Percentiles rank a stretch among this genome's conserved stretches.
Conservation (phyloP, 2,888 invertebrate genomes). For the Mythimna albipuncta region DNA sequence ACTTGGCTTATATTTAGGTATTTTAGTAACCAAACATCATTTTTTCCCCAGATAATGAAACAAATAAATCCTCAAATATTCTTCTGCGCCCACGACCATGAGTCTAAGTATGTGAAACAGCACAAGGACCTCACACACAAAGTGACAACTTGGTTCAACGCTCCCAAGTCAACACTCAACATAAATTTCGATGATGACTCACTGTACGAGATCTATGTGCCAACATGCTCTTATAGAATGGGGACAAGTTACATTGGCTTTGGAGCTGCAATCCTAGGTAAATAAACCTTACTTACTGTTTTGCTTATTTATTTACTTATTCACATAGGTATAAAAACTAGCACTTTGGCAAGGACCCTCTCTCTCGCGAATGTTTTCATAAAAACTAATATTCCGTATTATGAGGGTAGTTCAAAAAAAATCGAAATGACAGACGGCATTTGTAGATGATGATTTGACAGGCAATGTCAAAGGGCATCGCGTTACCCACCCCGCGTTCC, state of each 20-base stretch:
- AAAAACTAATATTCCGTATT: no score
- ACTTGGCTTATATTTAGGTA: background rate
- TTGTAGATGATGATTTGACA: no score
- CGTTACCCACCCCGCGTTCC: no score
- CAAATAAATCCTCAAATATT: slow-evolving; percentile 86
- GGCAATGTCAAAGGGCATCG: no score
- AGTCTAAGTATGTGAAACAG: slow-evolving; percentile 91
- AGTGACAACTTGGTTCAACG: slow-evolving; percentile 67
- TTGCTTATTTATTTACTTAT: background rate
- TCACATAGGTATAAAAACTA: background rate
- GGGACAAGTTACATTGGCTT: slow-evolving; percentile 96
- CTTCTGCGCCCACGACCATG: slow-evolving; percentile 93
- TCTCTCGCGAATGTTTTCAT: no score
- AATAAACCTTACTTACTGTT: slow-evolving; percentile 49
- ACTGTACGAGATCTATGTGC: slow-evolving; percentile 95
- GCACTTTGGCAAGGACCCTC: background rate
- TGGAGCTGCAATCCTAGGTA: slow-evolving; percentile 95
- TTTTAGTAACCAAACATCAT: background rate
- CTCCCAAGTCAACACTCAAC: slow-evolving; percentile 70
- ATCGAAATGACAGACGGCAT: no score
- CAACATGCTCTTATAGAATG: slow-evolving; percentile 99
- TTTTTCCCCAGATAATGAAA: slow-evolving; percentile 91
- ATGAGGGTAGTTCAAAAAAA: no score
- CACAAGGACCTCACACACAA: slow-evolving; percentile 71
- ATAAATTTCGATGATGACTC: slow-evolving; percentile 70